Evolutionary conservation across 2,888 invertebrate genomes (phyloP), one percentile per base, ranked within the genome.

Genomic region (Noctuana brunneofusca): DNA sequence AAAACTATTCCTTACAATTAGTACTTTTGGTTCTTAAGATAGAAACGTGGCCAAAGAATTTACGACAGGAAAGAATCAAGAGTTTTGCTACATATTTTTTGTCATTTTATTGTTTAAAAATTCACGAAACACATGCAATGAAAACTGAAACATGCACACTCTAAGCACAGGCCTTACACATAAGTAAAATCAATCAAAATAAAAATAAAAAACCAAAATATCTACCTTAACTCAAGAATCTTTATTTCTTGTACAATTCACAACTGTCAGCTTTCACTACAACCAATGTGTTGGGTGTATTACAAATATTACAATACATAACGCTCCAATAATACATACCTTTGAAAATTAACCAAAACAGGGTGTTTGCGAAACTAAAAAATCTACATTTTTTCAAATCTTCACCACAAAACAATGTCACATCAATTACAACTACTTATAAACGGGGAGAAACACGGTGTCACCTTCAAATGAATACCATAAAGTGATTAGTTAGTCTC

Each of bases 211-310:
- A 87, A 83, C 81, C 81, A 80, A 80, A 74, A 56, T 75, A 35
- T 79, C 83, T 86, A 87, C 81, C 82, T 83, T 83, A 87, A 75
- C 87, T 79, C 80, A 81, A 59, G 79, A 82, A 80, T 76, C 75
- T 87, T 87, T 86, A 86, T 86, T 87, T 83, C 85, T 87, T 87
- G 87, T 89, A 89, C 87, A 84, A 83, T 84, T 87, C 85, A 87
- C 86, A 87, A 86, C 83, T 85, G 84, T 77, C 79, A 77, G 72
- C 80, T 81, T 80, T 78, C 79, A 76, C 77, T 84, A 84, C 80
- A 86, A 85, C 80, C 80, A 73, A 79, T 69, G 73, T 64, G 41
- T 63, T 32, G 48, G 69, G 66, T 68, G 66, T 68, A 57, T 59
- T 46, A 43, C 43, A 43, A 35, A 18, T n/a, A n/a, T n/a, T n/a